phyloP scores from a whole-genome alignment of 2,113 vertebrate species.

The Etheostoma spectabile region DNA sequence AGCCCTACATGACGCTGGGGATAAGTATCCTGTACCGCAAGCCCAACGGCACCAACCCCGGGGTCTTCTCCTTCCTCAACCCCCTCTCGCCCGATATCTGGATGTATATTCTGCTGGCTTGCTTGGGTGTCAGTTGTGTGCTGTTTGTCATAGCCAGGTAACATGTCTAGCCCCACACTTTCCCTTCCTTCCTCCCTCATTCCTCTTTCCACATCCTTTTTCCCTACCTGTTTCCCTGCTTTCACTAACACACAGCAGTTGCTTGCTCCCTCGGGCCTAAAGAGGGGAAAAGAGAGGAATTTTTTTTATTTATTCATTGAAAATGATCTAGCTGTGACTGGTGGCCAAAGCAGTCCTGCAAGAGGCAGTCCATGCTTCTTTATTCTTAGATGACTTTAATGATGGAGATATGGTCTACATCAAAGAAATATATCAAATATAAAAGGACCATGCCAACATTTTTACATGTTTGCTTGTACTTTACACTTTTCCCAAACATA shows the following conservation, averaged over 20 bases:
- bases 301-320: constrained; percentile 45
- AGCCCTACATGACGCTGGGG: constrained; percentile 96
- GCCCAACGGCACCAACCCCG: constrained; percentile 94
- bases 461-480: not conserved
- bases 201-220: constrained; percentile 87
- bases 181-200: constrained; percentile 77
- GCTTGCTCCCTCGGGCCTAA: constrained; percentile 26
- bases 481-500: not conserved
- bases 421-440: not conserved
- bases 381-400: constrained; percentile 9
- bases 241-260: constrained; percentile 47
- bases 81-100: constrained; percentile 99
- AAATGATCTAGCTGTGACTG: constrained; percentile 26
- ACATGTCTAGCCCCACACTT: constrained; percentile 87
- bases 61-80: constrained; percentile 99
- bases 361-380: not conserved
- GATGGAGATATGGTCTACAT: constrained; percentile 1
- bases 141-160: constrained; percentile 99
- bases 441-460: constrained; percentile 23
- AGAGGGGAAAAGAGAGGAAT: constrained; percentile 20
- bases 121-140: constrained; percentile 99
- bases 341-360: not conserved
- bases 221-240: constrained; percentile 78
- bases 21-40: constrained; percentile 98
- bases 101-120: constrained; percentile 99